A percentile compares a stretch with the other conserved stretches of the same genome.
Evolutionary conservation across 2,113 vertebrate genomes (phyloP).

Genomic region (Pelmatolapia mariae): DNA sequence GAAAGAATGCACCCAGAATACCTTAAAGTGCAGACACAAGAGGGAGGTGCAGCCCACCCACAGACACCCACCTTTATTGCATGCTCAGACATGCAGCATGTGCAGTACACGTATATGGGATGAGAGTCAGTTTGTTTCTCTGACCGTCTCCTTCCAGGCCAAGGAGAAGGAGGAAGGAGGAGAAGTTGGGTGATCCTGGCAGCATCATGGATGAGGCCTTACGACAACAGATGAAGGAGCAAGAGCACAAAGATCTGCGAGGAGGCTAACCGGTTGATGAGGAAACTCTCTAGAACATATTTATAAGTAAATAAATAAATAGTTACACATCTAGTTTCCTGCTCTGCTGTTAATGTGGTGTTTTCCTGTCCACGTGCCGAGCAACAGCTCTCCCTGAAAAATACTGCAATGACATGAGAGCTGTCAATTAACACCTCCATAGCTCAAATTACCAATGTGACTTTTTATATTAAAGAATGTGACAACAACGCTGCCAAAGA

Average conservation of each 20-base stretch:
- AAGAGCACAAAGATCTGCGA: conserved; percentile 60
- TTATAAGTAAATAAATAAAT: background rate
- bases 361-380: conserved; percentile 35
- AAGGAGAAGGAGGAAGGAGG: conserved; percentile 75
- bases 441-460: background rate
- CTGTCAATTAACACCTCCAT: background rate
- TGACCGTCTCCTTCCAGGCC: conserved; percentile 56
- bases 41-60: background rate
- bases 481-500: background rate
- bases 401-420: conserved; percentile 76
- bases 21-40: conserved; percentile 57
- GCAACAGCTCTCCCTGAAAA: conserved; percentile 79
- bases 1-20: conserved; percentile 77
- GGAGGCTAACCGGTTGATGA: conserved; percentile 71
- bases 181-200: background rate
- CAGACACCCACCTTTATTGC: background rate
- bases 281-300: conserved; percentile 47
- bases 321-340: background rate
- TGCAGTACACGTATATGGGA: background rate
- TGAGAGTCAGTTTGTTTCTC: background rate
- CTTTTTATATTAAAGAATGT: background rate
- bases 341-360: background rate
- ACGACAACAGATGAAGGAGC: conserved; percentile 76
- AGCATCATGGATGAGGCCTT: conserved; percentile 56
- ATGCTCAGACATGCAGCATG: background rate